These are phyloP conservation scores for Perodicticus potto DNA, from an alignment of 2,797 vertebrate genomes.

Conservation along the genomic window DNA sequence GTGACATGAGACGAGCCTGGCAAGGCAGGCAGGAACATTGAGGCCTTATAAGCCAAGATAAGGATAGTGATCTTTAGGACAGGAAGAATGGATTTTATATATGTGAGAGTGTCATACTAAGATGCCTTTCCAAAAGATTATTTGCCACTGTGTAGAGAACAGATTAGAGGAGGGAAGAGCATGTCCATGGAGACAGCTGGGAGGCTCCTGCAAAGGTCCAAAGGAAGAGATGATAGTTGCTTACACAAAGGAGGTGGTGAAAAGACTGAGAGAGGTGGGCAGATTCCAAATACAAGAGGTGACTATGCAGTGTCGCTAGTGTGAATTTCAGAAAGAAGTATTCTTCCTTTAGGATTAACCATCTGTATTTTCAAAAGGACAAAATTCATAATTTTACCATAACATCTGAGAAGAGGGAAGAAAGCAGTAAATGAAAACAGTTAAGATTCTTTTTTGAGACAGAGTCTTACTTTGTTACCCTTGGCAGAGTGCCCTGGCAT, in stretches of 20 bases:
- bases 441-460: not conserved
- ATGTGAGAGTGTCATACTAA: not conserved
- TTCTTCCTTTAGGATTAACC: not conserved
- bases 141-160: not conserved
- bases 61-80: not conserved
- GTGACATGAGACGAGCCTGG: not conserved
- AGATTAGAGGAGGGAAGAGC: not conserved
- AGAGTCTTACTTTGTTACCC: too few species aligned
- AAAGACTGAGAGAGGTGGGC: not conserved
- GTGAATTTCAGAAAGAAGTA: conserved; percentile 25
- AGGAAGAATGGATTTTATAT: not conserved
- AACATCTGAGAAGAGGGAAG: not conserved
- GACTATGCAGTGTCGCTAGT: not conserved
- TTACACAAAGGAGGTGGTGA: conserved; percentile 15
- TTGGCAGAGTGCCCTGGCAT: too few species aligned
- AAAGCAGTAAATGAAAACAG: not conserved
- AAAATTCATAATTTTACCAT: not conserved
- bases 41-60: not conserved
- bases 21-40: not conserved
- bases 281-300: not conserved
- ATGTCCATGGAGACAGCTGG: not conserved
- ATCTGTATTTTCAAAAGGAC: conserved; percentile 46
- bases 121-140: not conserved
- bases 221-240: not conserved
- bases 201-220: not conserved